Conservation (phyloP, 2,113 vertebrate species). For the Phalacrocorax pelagicus region DNA sequence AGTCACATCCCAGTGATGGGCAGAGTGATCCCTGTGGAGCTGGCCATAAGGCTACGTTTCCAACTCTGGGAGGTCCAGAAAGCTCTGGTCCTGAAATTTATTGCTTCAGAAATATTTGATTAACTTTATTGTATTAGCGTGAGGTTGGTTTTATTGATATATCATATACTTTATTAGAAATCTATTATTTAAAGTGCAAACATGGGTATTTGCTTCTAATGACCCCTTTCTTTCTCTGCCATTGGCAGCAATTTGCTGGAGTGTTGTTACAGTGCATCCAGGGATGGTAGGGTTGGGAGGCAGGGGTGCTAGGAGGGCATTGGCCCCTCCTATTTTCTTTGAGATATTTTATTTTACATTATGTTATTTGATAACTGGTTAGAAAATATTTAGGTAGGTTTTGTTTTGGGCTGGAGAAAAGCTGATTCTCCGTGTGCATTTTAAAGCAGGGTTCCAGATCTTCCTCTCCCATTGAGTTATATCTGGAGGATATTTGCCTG, state of each 20-base stretch:
- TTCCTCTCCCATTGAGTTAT: neutral
- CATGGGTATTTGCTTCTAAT: neutral
- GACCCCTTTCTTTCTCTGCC: neutral
- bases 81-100: neutral
- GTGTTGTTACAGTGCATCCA: neutral
- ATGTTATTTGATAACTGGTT: neutral
- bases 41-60: neutral
- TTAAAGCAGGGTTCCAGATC: neutral
- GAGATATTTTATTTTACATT: neutral
- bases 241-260: neutral
- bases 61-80: neutral
- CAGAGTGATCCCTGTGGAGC: neutral
- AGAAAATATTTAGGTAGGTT: neutral
- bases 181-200: neutral
- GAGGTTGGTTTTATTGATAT: neutral
- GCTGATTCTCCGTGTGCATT: neutral
- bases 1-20: neutral
- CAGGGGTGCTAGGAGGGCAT: neutral
- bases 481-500: neutral
- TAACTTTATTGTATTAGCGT: neutral
- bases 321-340: neutral
- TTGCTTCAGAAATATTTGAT: slow-evolving; percentile 30
- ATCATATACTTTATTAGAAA: neutral
- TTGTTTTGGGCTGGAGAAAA: neutral
- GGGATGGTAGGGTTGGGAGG: neutral